A percentile compares a stretch with the other conserved stretches of the same genome.
Conservation (phyloP, 2,797 vertebrate species). For the Sternotherus odoratus region DNA sequence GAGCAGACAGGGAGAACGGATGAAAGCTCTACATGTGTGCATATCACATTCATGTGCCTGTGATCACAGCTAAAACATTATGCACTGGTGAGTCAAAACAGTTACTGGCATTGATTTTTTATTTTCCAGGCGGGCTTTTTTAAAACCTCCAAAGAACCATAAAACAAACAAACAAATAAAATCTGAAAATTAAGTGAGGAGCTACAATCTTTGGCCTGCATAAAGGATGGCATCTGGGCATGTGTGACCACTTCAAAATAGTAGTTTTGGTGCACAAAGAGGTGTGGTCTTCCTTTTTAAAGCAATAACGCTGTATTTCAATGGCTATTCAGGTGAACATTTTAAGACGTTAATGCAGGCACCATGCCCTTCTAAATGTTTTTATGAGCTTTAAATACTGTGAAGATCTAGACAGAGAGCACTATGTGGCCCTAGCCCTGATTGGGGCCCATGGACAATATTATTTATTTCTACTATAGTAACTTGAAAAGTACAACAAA, state of each 20-base stretch:
- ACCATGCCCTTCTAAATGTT: background rate
- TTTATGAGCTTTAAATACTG: background rate
- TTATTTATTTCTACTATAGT: background rate
- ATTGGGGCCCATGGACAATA: background rate
- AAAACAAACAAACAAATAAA: background rate
- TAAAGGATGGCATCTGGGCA: background rate
- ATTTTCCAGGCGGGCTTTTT: background rate
- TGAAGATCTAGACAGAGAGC: background rate
- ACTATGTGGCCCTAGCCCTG: background rate
- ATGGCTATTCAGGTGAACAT: background rate
- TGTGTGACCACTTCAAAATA: accelerated
- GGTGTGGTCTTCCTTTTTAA: background rate
- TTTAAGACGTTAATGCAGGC: background rate
- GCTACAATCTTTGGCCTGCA: background rate
- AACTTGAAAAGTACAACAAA: background rate
- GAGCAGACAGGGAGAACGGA: background rate
- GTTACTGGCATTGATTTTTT: background rate
- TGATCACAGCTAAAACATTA: background rate
- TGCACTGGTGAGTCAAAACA: background rate
- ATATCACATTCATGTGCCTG: background rate
- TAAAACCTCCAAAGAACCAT: background rate
- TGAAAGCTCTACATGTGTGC: background rate
- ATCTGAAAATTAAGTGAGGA: background rate
- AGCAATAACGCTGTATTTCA: background rate
- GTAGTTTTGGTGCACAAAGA: background rate